Evolutionary conservation across 2,113 vertebrate species (phyloP), one percentile per base, ranked within the genome.

Genomic region (Pelodiscus sinensis): DNA sequence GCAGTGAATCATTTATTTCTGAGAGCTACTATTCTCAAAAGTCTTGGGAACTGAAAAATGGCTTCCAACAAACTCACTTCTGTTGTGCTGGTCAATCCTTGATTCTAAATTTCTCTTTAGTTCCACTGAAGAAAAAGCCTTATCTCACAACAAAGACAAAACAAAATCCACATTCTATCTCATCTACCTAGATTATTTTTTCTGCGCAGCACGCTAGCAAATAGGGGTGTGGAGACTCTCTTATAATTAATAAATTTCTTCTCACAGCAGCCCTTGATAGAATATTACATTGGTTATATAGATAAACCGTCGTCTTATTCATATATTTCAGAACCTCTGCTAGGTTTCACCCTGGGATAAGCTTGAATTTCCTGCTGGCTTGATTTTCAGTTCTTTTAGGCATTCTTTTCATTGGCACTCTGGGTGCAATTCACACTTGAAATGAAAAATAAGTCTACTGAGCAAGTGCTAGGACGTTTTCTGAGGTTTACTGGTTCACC

Each of bases 1-100:
- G 58, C 58, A 60, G 24, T 60, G 25, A 60, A 60, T 2, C 88
- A 93, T 95, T 95, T 91, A 95, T 90, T 88, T 91, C 89, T 19
- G 1, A 1, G 71, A 92, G 52, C 55, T 82, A 35, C n/a, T 3
- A 35, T 19, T 71, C 19, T 71, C 65, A 31, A 35, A 29, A 25
- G 38, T 71, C n/a, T 10, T n/a, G 65, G n/a, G 18, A 19, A 71
- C 65, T 31, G 77, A 86, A 73, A 81, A 91, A 31, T 27, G 25
- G 13, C 58, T 58, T 87, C 60, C 27, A n/a, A 60, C 73, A 90
- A 57, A 90, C 88, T 80, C 73, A 94, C 58, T 86, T 95, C 80
- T 90, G 92, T 91, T 93, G 71, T 55, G 86, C 77, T 90, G 77
- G 77, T 79, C 1, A 68, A 44, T 90, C 82, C 82, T 5, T 21